phyloP scores from a whole-genome alignment of 1,140 invertebrate species.

The Pseudomyrmex concolor region DNA sequence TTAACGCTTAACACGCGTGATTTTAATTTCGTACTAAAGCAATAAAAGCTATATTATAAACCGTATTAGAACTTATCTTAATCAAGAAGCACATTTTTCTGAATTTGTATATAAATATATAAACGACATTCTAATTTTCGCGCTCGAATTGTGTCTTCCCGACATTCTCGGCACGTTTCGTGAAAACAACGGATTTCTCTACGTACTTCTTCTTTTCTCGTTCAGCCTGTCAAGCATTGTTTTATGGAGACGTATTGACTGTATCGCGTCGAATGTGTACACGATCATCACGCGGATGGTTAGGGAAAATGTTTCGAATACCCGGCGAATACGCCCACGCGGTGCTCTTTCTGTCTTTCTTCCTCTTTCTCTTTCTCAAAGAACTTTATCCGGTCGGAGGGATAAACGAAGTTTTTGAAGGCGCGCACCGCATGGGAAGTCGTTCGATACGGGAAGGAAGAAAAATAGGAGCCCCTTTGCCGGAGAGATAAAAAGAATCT shows the following conservation, averaged over 20 bases:
- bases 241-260: slow-evolving; percentile 43
- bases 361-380: slow-evolving; percentile 31
- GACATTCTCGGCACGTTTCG: neutral
- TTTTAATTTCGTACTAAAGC: no score
- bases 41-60: no score
- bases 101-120: no score
- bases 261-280: slow-evolving; percentile 47
- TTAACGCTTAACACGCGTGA: no score
- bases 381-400: slow-evolving; percentile 45
- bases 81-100: neutral
- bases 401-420: slow-evolving; percentile 40
- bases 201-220: neutral
- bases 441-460: slow-evolving; percentile 52
- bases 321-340: slow-evolving; percentile 39
- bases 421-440: slow-evolving; percentile 34
- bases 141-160: neutral
- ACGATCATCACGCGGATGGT: slow-evolving; percentile 51
- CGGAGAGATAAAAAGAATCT: slow-evolving; percentile 72
- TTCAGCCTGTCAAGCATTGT: neutral
- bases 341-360: neutral
- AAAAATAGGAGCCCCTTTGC: slow-evolving; percentile 58
- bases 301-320: slow-evolving; percentile 57
- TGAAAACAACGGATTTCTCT: neutral
- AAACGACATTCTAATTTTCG: slow-evolving; percentile 17
- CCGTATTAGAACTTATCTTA: neutral